phyloP scores from a whole-genome alignment of 2,888 invertebrate genomes.

The Selenia dentaria region DNA sequence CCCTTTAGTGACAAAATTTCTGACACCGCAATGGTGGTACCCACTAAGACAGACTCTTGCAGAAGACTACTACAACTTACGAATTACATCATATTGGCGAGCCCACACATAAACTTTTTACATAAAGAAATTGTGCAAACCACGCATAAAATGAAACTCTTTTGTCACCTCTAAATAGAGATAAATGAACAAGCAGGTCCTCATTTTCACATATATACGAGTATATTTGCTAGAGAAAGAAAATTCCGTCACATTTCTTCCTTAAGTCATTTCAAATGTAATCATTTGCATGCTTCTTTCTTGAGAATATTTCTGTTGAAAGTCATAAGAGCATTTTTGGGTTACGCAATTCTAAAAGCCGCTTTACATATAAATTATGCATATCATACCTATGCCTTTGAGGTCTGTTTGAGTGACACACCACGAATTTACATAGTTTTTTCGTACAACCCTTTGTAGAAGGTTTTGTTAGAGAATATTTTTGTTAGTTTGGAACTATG shows the following conservation, averaged over 20 bases:
- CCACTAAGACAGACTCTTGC: no score
- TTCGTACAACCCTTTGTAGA: neutral
- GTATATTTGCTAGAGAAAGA: neutral
- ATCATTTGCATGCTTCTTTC: conserved; percentile 18
- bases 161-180: no score
- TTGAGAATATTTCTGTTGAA: conserved; percentile 1
- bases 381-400: conserved; percentile 5
- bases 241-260: conserved; percentile 7
- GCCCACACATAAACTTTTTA: no score
- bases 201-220: neutral
- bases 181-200: neutral
- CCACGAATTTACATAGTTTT: neutral
- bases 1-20: no score
- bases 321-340: conserved; percentile 17
- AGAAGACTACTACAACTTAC: no score
- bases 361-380: conserved; percentile 24
- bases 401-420: conserved; percentile 7
- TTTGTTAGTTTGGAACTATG: no score
- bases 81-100: no score
- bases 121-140: no score
- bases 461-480: no score
- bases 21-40: no score
- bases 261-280: conserved; percentile 16
- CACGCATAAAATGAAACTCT: no score
- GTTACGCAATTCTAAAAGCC: conserved; percentile 12